Percentiles rank a stretch among this genome's conserved stretches.
Conservation (phyloP, 2,888 invertebrate genomes). For the Leptopterna dolabrata region DNA sequence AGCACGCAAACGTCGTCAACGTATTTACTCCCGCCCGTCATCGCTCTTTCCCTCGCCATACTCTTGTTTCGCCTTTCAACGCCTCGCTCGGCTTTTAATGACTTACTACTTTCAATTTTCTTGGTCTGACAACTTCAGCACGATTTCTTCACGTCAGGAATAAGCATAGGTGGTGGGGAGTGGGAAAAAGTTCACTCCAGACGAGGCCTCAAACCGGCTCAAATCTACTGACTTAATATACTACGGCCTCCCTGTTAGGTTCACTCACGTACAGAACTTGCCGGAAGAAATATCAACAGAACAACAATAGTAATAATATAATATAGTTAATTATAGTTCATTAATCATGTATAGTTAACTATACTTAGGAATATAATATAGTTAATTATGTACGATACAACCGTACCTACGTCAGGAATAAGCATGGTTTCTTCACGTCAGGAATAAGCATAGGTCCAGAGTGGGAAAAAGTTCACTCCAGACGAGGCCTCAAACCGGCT, state of each 20-base stretch:
- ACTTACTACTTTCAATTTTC: slow-evolving; percentile 37
- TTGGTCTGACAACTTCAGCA: not conserved
- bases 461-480: not conserved
- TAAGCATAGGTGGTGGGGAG: not conserved
- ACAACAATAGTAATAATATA: no score
- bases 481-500: not conserved
- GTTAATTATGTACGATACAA: no score
- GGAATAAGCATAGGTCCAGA: not conserved
- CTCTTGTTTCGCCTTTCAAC: slow-evolving; percentile 23
- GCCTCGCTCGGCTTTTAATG: slow-evolving; percentile 9
- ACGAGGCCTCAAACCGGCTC: not conserved
- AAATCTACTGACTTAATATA: not conserved
- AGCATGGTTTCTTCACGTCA: not conserved
- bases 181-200: not conserved
- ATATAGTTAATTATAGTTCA: no score
- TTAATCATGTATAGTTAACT: no score
- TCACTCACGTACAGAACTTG: no score
- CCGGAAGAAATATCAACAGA: no score
- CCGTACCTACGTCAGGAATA: no score
- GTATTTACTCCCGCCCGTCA: slow-evolving; percentile 17
- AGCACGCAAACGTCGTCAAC: slow-evolving; percentile 31
- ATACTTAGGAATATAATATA: no score
- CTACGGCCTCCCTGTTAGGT: no score
- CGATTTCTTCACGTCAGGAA: not conserved
- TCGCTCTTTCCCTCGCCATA: slow-evolving; percentile 18